phyloP scores from a whole-genome alignment of 2,797 vertebrate species.

The Siniperca scherzeri region DNA sequence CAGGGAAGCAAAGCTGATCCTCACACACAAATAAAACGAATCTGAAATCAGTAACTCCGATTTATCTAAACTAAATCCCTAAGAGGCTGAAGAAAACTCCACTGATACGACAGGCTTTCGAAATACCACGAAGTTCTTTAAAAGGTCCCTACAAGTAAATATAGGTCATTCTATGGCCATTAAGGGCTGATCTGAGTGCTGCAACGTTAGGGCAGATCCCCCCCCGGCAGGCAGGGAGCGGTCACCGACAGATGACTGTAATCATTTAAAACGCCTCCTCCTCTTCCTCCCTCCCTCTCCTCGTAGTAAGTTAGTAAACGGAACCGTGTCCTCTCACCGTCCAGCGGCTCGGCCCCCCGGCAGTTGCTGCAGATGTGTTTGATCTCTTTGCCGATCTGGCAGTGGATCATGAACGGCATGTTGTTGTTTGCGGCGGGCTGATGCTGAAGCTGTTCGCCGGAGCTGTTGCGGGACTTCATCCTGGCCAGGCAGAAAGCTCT shows the following conservation, averaged over 20 bases:
- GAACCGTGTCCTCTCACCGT: slow-evolving; percentile 89
- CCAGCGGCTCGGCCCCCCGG: slow-evolving; percentile 89
- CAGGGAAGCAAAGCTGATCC: background rate
- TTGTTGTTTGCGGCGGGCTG: slow-evolving; percentile 74
- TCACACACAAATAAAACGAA: background rate
- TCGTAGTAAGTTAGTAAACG: background rate
- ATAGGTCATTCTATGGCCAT: rapidly evolving
- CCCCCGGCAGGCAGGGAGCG: slow-evolving; percentile 52
- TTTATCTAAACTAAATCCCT: background rate
- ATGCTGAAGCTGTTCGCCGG: slow-evolving; percentile 36
- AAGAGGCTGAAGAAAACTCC: no score
- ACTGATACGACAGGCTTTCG: background rate
- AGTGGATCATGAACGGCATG: slow-evolving; percentile 93
- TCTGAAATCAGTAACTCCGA: background rate
- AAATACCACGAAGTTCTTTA: background rate
- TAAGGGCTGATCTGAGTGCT: background rate
- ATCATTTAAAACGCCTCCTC: background rate
- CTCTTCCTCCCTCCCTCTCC: background rate
- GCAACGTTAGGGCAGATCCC: background rate
- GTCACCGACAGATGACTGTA: slow-evolving; percentile 20
- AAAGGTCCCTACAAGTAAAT: background rate
- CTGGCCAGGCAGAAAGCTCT: slow-evolving; percentile 88
- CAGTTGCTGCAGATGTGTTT: slow-evolving; percentile 98
- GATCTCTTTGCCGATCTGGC: slow-evolving; percentile 94
- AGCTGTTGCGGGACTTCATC: slow-evolving; percentile 83